These are phyloP conservation scores for Connochaetes taurinus DNA, from an alignment of 2,113 vertebrate species.

Conservation along the genomic window DNA sequence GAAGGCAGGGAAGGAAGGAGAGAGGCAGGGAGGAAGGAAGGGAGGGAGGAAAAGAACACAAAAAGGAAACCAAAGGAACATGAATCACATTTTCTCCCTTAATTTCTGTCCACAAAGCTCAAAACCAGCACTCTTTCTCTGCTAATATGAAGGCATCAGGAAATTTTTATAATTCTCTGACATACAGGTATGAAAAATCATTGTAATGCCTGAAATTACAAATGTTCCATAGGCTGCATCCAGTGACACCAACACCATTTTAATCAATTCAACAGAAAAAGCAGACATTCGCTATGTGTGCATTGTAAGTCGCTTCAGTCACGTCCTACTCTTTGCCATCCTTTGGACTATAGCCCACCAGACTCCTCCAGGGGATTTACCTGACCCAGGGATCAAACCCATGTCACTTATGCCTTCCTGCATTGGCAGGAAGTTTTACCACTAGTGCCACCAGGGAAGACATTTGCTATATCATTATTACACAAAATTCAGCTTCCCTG, in stretches of 20 bases:
- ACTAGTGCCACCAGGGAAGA: not conserved
- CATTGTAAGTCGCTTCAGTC: not conserved
- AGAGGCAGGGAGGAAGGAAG: fast-evolving
- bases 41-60: not conserved
- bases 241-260: not conserved
- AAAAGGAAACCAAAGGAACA: not conserved
- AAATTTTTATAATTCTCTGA: not conserved
- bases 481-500: not conserved
- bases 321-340: not conserved
- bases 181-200: not conserved
- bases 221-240: not conserved
- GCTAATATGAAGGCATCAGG: not conserved
- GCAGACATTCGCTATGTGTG: not conserved
- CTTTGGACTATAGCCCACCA: not conserved
- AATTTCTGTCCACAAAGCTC: not conserved
- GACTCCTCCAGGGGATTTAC: not conserved
- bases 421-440: not conserved
- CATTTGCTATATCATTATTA: not conserved
- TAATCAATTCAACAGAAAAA: not conserved
- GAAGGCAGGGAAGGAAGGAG: too few relatives aligned
- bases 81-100: not conserved
- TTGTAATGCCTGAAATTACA: not conserved
- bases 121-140: not conserved
- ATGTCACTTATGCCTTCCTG: not conserved
- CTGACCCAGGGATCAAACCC: not conserved